phyloP scores from a whole-genome alignment of 1,140 invertebrate species.

The Arctopsyche grandis region DNA sequence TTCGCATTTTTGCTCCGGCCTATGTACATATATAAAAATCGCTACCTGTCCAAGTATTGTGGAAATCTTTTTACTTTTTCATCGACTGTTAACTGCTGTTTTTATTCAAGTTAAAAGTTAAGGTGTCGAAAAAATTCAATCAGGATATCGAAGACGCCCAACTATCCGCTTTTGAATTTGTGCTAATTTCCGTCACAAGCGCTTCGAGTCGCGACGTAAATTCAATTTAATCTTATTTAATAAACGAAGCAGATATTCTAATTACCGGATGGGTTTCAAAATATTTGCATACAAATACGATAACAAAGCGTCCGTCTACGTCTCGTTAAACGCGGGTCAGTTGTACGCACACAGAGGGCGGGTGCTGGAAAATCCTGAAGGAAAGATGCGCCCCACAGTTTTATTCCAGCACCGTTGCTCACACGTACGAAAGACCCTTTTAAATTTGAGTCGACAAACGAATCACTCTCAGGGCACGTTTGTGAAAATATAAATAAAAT shows the following conservation, averaged over 20 bases:
- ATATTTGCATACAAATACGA: conserved; percentile 37
- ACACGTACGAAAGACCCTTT: no score
- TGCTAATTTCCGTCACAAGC: conserved; percentile 22
- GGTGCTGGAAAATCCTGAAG: neutral
- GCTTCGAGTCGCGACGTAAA: neutral
- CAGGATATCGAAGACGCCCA: neutral
- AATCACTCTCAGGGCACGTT: no score
- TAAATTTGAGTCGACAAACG: no score
- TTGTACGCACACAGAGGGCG: neutral
- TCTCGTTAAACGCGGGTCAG: conserved; percentile 13
- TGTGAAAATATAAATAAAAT: no score
- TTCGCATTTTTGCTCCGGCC: no score
- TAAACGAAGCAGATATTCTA: conserved; percentile 29
- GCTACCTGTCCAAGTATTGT: no score
- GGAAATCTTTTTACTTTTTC: no score
- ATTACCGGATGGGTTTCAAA: conserved; percentile 22
- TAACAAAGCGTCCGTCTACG: conserved; percentile 22
- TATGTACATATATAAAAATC: no score
- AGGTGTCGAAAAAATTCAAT: no score
- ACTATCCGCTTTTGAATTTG: neutral
- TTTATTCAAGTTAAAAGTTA: no score
- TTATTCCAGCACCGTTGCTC: neutral
- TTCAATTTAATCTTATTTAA: conserved; percentile 25
- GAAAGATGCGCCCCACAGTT: neutral
- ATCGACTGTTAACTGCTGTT: no score